Evolutionary conservation across 2,888 invertebrate genomes (phyloP).

Genomic region (Oscheius myriophilus): DNA sequence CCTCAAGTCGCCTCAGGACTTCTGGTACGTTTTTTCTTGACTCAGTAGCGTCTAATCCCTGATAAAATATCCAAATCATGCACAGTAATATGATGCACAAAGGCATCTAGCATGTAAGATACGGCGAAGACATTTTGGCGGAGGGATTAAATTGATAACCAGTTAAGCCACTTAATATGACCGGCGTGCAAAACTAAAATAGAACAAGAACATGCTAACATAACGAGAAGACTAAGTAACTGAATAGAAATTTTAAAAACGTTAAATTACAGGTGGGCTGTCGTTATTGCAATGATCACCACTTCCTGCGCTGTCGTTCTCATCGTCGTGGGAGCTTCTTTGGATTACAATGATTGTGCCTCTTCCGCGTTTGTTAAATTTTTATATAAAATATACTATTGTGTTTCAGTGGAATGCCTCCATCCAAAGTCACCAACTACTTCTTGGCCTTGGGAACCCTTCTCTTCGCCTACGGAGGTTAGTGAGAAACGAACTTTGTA

Average conservation of each 20-base stretch:
- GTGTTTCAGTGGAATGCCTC: constrained; percentile 46
- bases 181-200: not conserved
- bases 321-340: constrained; percentile 59
- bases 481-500: not conserved
- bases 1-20: constrained; percentile 68
- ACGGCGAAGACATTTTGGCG: not conserved
- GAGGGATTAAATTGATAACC: not conserved
- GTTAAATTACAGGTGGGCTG: constrained; percentile 67
- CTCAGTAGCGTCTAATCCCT: no score
- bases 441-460: constrained; percentile 68
- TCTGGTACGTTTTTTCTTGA: constrained; percentile 53
- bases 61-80: not conserved
- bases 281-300: constrained; percentile 67
- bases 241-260: constrained; percentile 1
- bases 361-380: constrained; percentile 18
- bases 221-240: constrained; percentile 1
- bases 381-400: not conserved
- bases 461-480: constrained; percentile 67
- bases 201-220: not conserved
- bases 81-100: not conserved
- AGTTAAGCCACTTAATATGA: not conserved
- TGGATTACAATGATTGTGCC: constrained; percentile 58
- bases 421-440: constrained; percentile 54
- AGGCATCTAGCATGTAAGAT: not conserved
- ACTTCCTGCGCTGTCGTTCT: constrained; percentile 65